Conservation (phyloP, 2,113 vertebrate genomes). For the Podarcis raffonei region DNA sequence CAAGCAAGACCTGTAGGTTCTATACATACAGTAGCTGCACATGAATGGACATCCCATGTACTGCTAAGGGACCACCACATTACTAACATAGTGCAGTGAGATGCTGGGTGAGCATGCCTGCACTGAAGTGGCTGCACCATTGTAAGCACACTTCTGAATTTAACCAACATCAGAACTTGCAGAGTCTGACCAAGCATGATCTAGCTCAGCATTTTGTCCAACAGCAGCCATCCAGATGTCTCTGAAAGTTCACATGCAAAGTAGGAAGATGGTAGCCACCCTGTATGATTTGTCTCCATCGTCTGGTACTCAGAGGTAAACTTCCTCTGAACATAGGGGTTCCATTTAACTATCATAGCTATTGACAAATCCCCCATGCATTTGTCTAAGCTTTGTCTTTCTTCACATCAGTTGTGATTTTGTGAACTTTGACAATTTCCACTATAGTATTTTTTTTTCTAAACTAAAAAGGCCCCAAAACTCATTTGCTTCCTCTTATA, state of each 20-base stretch:
- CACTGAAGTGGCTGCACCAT: background rate
- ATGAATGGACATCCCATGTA: background rate
- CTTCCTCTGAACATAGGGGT: background rate
- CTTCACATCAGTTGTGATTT: background rate
- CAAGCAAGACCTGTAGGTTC: background rate
- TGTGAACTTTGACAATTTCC: too few species aligned
- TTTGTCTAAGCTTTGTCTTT: background rate
- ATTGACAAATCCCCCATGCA: background rate
- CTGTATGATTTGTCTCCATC: background rate
- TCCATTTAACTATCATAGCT: background rate
- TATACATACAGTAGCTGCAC: background rate
- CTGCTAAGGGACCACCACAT: background rate
- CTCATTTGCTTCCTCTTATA: background rate
- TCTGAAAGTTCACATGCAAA: background rate
- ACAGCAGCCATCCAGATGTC: background rate
- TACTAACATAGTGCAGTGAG: background rate
- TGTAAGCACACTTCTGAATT: background rate
- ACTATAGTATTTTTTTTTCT: background rate
- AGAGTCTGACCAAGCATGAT: background rate
- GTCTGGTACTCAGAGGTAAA: background rate
- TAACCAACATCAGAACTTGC: background rate
- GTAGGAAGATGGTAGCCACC: background rate
- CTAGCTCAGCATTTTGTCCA: background rate
- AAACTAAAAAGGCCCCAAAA: background rate
- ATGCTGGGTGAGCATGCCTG: background rate